These are phyloP conservation scores for Bryconaethiops microstoma DNA, from an alignment of 2,797 vertebrate species.

Conservation along the genomic window DNA sequence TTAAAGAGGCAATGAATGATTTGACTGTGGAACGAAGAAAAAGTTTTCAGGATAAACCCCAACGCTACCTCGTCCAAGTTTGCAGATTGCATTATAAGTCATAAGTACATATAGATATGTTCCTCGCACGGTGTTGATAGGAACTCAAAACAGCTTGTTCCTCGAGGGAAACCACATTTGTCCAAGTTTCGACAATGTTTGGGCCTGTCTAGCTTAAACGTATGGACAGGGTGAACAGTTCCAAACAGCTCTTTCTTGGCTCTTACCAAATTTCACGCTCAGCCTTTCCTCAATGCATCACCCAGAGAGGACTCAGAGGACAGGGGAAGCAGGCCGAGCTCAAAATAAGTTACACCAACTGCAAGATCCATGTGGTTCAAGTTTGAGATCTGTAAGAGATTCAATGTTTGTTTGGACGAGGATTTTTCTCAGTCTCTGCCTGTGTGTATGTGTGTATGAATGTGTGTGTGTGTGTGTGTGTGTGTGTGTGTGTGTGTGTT, in stretches of 20 bases:
- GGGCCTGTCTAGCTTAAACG: slow-evolving; percentile 25
- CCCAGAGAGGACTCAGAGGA: slow-evolving; percentile 35
- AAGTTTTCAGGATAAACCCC: slow-evolving; percentile 6
- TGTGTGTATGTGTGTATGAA: background rate
- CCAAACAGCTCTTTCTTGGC: slow-evolving; percentile 39
- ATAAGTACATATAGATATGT: slow-evolving; percentile 35
- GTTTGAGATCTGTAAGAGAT: slow-evolving; percentile 48
- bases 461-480: too few relatives aligned
- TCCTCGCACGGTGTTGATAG: slow-evolving; percentile 43
- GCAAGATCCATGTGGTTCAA: slow-evolving; percentile 53
- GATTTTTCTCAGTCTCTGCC: slow-evolving; percentile 24
- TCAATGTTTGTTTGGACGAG: slow-evolving; percentile 55
- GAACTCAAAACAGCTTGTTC: slow-evolving; percentile 51
- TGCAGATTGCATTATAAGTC: slow-evolving; percentile 53
- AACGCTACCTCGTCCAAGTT: slow-evolving; percentile 28
- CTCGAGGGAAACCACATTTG: slow-evolving; percentile 42
- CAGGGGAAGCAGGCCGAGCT: slow-evolving; percentile 29
- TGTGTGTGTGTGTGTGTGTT: too few relatives aligned
- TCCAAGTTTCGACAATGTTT: slow-evolving; percentile 41
- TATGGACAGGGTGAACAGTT: slow-evolving; percentile 43
- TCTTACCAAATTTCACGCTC: slow-evolving; percentile 54
- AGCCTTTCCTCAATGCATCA: slow-evolving; percentile 47
- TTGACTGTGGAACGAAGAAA: background rate
- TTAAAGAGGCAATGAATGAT: background rate
- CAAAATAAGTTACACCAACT: slow-evolving; percentile 23